Conservation (phyloP, 2,113 vertebrate species). For the Plestiodon gilberti region DNA sequence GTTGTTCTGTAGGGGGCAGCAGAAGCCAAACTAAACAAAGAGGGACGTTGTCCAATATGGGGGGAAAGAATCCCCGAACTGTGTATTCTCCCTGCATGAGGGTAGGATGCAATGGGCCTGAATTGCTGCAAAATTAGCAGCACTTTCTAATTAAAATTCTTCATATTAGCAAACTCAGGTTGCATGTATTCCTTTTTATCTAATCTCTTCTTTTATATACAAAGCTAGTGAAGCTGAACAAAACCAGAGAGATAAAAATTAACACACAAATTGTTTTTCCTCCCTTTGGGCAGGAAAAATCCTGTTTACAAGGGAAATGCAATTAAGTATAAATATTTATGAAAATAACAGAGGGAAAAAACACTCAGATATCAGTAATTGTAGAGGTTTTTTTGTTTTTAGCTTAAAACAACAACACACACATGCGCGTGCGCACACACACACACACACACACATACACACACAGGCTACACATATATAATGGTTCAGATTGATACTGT, state of each 20-base stretch:
- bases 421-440: no score
- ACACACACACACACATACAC: no score
- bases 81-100: conserved; percentile 32
- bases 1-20: conserved; percentile 75
- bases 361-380: conserved; percentile 56
- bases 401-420: conserved; percentile 57
- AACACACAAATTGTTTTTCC: conserved; percentile 81
- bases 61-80: conserved; percentile 49
- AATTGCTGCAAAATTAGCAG: conserved; percentile 68
- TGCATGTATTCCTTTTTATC: conserved; percentile 72
- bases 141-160: conserved; percentile 73
- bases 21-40: conserved; percentile 71
- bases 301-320: conserved; percentile 75
- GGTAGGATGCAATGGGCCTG: conserved; percentile 41
- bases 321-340: conserved; percentile 82
- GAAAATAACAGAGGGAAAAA: conserved; percentile 60
- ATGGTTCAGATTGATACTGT: conserved; percentile 60
- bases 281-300: conserved; percentile 77
- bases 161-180: conserved; percentile 67
- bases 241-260: conserved; percentile 80
- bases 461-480: conserved; percentile 53
- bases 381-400: conserved; percentile 37
- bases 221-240: conserved; percentile 76
- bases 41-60: neutral
- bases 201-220: conserved; percentile 78